Evolutionary conservation across 2,113 vertebrate species (phyloP), one percentile per base, ranked within the genome.

Genomic region (Tupaia chinensis): DNA sequence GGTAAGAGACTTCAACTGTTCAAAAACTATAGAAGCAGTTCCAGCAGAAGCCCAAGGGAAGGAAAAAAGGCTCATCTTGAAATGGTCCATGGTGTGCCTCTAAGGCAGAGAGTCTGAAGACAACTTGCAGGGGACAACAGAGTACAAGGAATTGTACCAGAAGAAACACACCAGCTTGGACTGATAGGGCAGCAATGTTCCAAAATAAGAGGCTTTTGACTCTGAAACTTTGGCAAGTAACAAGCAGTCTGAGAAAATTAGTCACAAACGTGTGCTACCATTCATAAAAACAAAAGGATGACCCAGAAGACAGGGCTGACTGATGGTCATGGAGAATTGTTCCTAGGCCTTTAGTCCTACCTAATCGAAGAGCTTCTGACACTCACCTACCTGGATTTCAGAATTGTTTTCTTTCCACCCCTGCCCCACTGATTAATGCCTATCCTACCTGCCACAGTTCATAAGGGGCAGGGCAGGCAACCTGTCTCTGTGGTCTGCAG

Each of bases 101-200:
- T 86, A 77, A 79, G 29, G 19, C 19, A 25, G 14, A 61, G 32
- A 86, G 56, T 12, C 12, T 9, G 9, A 53, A 89, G 61, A 54
- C 16, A 23, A 74, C 63, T 87, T 27, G 68, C 61, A 87, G 83
- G 27, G 3, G 1, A 72, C 15, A 16, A 34, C 53, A 70, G n/a
- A 87, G 61, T 77, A 80, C 72, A 93, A 80, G 66, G 66, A 87
- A 93, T 63, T 80, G 63, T 72, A 63, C 32, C 53, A 70, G 7
- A 20, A 87, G 66, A 93, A 87, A 87, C 29, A 80, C 19, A 79
- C 12, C n/a, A 91, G 65, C 27, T 54, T 87, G 27, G 72, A 72
- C 0, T 10, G 15, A 29, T 3, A 86, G 5, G 8, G 13, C 17
- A 54, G 34, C 53, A 29, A 76, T 12, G 72, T 63, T 63, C 7